phyloP scores from a whole-genome alignment of 37 sponge, comb jelly and placozoan genomes.

The Amphimedon queenslandica region DNA sequence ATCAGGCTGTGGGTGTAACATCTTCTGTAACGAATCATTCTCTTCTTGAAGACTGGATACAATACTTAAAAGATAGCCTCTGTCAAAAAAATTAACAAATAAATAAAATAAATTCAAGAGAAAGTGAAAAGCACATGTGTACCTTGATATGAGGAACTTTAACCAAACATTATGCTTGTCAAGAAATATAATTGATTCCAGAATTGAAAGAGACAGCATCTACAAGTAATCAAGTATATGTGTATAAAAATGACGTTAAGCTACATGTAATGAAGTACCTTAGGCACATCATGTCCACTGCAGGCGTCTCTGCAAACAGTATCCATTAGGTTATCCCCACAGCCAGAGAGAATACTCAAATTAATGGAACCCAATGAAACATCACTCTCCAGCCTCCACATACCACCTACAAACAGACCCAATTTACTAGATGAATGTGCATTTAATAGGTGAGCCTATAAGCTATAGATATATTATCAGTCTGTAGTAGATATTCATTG shows the following conservation, averaged over 20 bases:
- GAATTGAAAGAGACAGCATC: slow-evolving; percentile 88
- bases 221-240: slow-evolving; percentile 1
- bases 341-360: slow-evolving; percentile 54
- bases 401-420: neutral
- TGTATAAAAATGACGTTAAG: neutral
- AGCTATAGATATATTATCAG: too few species aligned
- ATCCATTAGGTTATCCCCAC: slow-evolving; percentile 89
- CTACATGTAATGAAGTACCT: slow-evolving; percentile 26
- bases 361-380: slow-evolving; percentile 13
- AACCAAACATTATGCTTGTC: slow-evolving; percentile 77
- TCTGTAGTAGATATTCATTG: too few species aligned
- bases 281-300: slow-evolving; percentile 72
- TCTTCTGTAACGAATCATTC: slow-evolving; percentile 68
- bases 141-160: slow-evolving; percentile 41
- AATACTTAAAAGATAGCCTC: slow-evolving; percentile 71
- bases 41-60: slow-evolving; percentile 76
- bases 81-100: neutral
- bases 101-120: neutral
- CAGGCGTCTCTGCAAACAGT: slow-evolving; percentile 85
- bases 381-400: slow-evolving; percentile 2
- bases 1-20: slow-evolving; percentile 60
- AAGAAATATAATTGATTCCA: slow-evolving; percentile 61
- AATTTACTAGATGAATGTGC: too few species aligned
- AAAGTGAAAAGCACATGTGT: neutral
- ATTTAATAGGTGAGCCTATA: too few species aligned